phyloP scores from a whole-genome alignment of 2,888 invertebrate species.

The Aphrophora alni region DNA sequence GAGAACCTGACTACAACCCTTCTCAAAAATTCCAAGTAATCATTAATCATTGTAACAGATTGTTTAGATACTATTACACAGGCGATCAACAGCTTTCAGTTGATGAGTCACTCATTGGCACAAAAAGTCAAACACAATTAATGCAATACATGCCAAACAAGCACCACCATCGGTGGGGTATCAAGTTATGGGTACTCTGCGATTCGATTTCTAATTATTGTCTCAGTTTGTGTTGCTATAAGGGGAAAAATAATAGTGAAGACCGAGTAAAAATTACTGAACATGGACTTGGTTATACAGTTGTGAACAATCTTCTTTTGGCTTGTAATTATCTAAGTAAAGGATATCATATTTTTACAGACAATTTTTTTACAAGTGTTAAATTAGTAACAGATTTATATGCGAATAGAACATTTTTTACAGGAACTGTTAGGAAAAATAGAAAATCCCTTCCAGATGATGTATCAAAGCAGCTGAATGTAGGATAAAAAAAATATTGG shows the following conservation, averaged over 20 bases:
- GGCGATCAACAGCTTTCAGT: conserved; percentile 10
- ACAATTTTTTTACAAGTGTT: conserved; percentile 18
- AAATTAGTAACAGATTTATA: not conserved
- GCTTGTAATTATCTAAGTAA: not conserved
- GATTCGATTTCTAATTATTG: conserved; percentile 27
- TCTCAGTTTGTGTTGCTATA: conserved; percentile 24
- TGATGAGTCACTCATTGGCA: conserved; percentile 17
- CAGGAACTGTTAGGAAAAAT: conserved; percentile 15
- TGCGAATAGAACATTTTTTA: not conserved
- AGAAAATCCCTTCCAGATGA: not conserved
- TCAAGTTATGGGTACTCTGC: conserved; percentile 28
- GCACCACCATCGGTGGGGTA: conserved; percentile 3
- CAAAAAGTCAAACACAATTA: conserved; percentile 11
- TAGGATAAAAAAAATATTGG: not conserved
- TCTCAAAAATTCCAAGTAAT: not conserved
- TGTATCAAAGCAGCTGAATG: not conserved
- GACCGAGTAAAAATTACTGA: not conserved
- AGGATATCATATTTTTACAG: not conserved
- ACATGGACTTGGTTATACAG: conserved; percentile 9
- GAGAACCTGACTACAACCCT: not conserved
- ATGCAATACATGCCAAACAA: conserved; percentile 23
- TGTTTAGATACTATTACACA: conserved; percentile 3
- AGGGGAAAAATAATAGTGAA: conserved; percentile 3
- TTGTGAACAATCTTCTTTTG: not conserved
- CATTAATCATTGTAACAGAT: not conserved